These are phyloP conservation scores for Tubulanus polymorphus DNA, from an alignment of 2,888 invertebrate genomes.

Conservation along the genomic window DNA sequence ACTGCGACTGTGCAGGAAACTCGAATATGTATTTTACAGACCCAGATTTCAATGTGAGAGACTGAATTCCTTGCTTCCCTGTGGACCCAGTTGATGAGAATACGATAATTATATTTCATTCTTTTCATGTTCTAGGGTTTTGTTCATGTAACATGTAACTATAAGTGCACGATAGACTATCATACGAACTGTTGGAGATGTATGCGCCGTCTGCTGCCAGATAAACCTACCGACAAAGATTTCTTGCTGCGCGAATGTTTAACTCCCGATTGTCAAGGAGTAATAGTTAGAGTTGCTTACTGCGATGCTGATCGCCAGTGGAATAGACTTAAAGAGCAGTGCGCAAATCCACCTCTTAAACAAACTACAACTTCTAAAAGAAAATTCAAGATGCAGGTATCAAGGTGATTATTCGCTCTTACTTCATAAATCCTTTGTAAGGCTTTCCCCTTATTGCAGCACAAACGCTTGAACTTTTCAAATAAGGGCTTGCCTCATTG, in stretches of 20 bases:
- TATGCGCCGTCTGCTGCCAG: constrained; percentile 19
- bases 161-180: constrained; percentile 26
- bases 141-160: constrained; percentile 24
- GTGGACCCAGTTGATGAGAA: not conserved
- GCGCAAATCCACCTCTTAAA: no score
- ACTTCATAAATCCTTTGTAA: no score
- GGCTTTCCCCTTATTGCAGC: no score
- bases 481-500: no score
- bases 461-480: no score
- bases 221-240: constrained; percentile 31
- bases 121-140: constrained; percentile 25
- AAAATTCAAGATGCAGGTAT: no score
- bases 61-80: not conserved
- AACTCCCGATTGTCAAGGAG: constrained; percentile 30
- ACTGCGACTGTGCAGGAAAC: constrained; percentile 22
- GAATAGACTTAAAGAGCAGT: no score
- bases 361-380: no score
- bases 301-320: no score
- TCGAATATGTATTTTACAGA: constrained; percentile 29
- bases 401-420: no score
- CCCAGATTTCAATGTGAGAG: constrained; percentile 33
- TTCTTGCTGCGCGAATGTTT: constrained; percentile 27
- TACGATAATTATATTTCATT: not conserved
- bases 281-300: constrained; percentile 22
- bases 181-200: constrained; percentile 30